phyloP scores from a whole-genome alignment of 2,113 vertebrate species.

The Bostrychus sinensis region DNA sequence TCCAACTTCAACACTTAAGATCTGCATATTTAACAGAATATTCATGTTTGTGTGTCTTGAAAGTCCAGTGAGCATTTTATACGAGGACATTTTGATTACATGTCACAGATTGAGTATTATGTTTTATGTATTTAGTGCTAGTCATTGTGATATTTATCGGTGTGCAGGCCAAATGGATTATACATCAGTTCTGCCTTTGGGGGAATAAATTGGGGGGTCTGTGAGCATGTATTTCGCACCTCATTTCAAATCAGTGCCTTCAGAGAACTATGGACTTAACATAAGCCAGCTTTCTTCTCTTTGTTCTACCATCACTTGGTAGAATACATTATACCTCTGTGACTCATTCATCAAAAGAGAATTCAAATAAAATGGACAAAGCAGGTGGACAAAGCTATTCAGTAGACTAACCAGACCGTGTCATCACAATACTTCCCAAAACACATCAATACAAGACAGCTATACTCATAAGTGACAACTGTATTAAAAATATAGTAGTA shows the following conservation, averaged over 20 bases:
- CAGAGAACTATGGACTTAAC: constrained; percentile 45
- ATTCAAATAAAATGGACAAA: constrained; percentile 8
- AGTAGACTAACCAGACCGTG: not conserved
- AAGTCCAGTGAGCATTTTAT: constrained; percentile 48
- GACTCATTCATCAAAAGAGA: constrained; percentile 1
- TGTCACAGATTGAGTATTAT: constrained; percentile 46
- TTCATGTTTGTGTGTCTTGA: constrained; percentile 52
- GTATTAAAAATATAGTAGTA: not conserved
- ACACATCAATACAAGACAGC: constrained; percentile 2
- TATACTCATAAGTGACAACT: not conserved
- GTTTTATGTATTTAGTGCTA: constrained; percentile 30
- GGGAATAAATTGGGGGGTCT: constrained; percentile 28
- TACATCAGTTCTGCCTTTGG: constrained; percentile 47
- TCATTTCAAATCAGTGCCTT: constrained; percentile 70
- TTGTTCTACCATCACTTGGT: constrained; percentile 19
- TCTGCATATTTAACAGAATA: constrained; percentile 72
- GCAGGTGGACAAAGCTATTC: constrained; percentile 38
- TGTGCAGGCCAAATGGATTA: constrained; percentile 49
- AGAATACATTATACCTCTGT: constrained; percentile 9
- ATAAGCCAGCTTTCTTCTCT: constrained; percentile 16
- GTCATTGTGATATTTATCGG: constrained; percentile 13
- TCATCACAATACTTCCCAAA: not conserved
- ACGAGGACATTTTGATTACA: constrained; percentile 44
- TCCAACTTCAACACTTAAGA: constrained; percentile 75
- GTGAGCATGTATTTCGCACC: constrained; percentile 64